Percentiles rank a stretch among this genome's conserved stretches.
These are phyloP conservation scores for Hermaeophaga mercurialis DNA, from an alignment of 2,888 invertebrate species.

Conservation along the genomic window DNA sequence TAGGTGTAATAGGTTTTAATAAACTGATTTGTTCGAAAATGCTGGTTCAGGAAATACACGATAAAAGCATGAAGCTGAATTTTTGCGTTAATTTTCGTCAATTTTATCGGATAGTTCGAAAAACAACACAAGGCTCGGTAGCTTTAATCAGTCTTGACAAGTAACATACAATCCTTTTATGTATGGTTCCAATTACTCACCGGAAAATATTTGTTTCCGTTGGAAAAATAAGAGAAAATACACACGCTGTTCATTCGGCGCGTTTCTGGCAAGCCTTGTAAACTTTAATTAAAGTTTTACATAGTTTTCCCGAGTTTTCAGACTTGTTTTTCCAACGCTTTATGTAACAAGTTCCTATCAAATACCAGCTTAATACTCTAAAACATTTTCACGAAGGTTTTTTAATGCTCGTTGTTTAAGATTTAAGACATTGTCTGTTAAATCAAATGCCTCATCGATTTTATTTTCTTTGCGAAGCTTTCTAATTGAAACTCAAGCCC, in stretches of 20 bases:
- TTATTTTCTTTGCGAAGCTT: not conserved
- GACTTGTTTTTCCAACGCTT: slow-evolving; percentile 11
- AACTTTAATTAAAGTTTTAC: slow-evolving; percentile 33
- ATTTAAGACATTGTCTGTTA: not conserved
- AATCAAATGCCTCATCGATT: not conserved
- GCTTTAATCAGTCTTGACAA: slow-evolving; percentile 19
- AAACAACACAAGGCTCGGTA: slow-evolving; percentile 1
- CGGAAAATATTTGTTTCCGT: slow-evolving; percentile 22
- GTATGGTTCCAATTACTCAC: slow-evolving; percentile 19
- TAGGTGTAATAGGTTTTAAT: too few species aligned
- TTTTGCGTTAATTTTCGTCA: not conserved
- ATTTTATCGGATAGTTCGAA: not conserved
- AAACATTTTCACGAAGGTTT: slow-evolving; percentile 1
- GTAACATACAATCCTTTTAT: slow-evolving; percentile 17
- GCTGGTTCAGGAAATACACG: too few species aligned
- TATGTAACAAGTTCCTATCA: slow-evolving; percentile 17
- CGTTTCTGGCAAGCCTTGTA: slow-evolving; percentile 18
- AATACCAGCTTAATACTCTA: slow-evolving; percentile 7
- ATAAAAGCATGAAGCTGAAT: too few species aligned
- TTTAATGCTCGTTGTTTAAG: not conserved
- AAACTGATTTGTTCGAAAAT: too few species aligned
- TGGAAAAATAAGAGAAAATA: slow-evolving; percentile 18
- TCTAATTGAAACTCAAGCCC: too few species aligned
- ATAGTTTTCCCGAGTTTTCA: slow-evolving; percentile 21
- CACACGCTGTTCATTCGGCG: not conserved